Percentiles rank a stretch among this genome's conserved stretches.
phyloP scores from a whole-genome alignment of 2,113 vertebrate genomes.

The Pseudonaja textilis region DNA sequence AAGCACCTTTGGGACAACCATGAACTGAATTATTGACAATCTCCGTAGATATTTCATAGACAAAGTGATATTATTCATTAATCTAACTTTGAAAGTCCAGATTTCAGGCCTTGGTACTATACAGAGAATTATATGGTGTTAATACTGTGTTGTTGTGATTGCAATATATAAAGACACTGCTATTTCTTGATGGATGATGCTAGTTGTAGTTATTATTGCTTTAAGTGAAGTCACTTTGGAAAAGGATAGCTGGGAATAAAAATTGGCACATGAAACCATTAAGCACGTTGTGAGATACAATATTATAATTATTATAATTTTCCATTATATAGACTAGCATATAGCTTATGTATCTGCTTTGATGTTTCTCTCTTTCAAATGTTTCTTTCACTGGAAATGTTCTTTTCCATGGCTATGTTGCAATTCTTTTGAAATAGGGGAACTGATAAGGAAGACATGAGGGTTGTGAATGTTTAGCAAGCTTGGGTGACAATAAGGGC shows the following conservation, averaged over 20 bases:
- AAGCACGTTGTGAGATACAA: not conserved
- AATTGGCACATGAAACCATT: not conserved
- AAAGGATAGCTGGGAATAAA: not conserved
- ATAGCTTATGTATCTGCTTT: no score
- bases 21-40: not conserved
- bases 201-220: not conserved
- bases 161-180: not conserved
- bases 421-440: no score
- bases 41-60: not conserved
- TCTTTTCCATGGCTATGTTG: no score
- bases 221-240: not conserved
- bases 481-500: no score
- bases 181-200: not conserved
- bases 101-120: not conserved
- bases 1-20: not conserved
- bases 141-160: not conserved
- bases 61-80: not conserved
- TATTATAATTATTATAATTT: no score
- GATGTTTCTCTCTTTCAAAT: no score
- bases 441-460: no score
- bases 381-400: no score
- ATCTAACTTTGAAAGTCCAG: not conserved
- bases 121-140: not conserved
- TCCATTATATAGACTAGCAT: no score
- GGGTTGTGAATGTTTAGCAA: no score